Evolutionary conservation across 2,888 invertebrate species (phyloP), one percentile per base, ranked within the genome.

Genomic region (Nephrotoma guestfalica): DNA sequence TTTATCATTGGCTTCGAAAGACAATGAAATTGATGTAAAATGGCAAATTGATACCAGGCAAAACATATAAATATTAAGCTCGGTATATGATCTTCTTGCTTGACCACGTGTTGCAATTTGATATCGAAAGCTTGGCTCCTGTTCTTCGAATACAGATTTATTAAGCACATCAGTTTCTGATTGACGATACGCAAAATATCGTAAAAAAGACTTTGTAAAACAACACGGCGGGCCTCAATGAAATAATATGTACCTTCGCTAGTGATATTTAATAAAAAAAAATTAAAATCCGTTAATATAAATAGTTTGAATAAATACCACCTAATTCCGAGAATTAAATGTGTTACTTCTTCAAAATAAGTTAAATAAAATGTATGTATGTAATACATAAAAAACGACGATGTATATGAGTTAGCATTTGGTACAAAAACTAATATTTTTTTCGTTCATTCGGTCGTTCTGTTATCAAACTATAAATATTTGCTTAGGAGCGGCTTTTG

Each of bases 391-490:
- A 71, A 30, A 18, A 11, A 71, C 7, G 71, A 71, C 71, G 18
- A 9, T 15, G 15, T 51, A 51, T 51, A 51, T 51, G 30, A 71
- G 30, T 71, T 71, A 71, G 71, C 71, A 71, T 71, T 71, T 71
- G 71, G 71, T 71, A 71, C 30, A 30, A 71, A 71, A 30, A 30
- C 30, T 71, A 71, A 71, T 71, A 71, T 71, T 18, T 71, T 71
- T 71, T 51, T 30, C 30, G 30, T 30, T 30, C 2, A 15, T 51
- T 71, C 84, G 45, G 15, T 43, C 45, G 18, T 18, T 45, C 30
- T 86, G 84, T 87, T 87, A 87, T 87, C 87, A 87, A 45, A 86
- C 18, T 71, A 18, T 57, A 87, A 87, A 87, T 87, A 87, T 87
- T 87, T 45, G 47, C 47, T 86, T 86, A 51, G 71, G 85, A 86